Evolutionary conservation across 2,797 vertebrate species (phyloP), one percentile per base, ranked within the genome.

Genomic region (Chelidonichthys spinosus): DNA sequence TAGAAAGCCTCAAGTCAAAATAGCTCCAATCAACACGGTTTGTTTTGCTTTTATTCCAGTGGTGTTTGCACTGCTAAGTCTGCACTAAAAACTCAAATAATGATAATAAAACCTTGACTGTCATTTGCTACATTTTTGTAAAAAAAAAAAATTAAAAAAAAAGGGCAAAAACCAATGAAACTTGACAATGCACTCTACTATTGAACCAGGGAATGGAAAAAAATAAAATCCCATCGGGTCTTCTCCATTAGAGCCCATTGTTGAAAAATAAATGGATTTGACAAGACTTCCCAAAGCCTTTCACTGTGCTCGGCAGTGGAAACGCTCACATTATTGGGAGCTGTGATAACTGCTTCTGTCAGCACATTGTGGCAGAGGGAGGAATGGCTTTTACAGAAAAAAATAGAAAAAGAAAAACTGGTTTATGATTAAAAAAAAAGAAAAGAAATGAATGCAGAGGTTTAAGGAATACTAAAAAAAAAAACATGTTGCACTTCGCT

Each of bases 221-320:
- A 84, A 87, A 83, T 83, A 25, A 25, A 25, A 58, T 63, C 60
- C 70, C 54, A 78, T 73, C 53, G 78, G 63, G 78, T 76, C 79
- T 69, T 81, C 85, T 87, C 83, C 77, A 84, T 92, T 89, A 65
- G 69, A 53, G 36, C 35, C 73, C 17, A 85, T 89, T 92, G 88
- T 90, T 84, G 78, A 66, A 83, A 81, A 87, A 87, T 89, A 87
- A 93, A 93, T 92, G 86, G 87, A 87, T 92, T 90, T 85, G 85
- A 90, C 83, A 82, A 76, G 88, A 85, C 85, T 81, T 90, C 84
- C 76, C 72, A 79, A 74, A 83, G 85, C 77, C 79, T 86, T 84
- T 89, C 77, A 87, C 87, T 88, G 83, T 89, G 84, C 82, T 86
- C 74, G 84, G 71, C 74, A 69, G 77, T 85, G 78, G 86, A 90